Evolutionary conservation across 2,113 vertebrate genomes (phyloP).

Genomic region (Emydocephalus ijimae): DNA sequence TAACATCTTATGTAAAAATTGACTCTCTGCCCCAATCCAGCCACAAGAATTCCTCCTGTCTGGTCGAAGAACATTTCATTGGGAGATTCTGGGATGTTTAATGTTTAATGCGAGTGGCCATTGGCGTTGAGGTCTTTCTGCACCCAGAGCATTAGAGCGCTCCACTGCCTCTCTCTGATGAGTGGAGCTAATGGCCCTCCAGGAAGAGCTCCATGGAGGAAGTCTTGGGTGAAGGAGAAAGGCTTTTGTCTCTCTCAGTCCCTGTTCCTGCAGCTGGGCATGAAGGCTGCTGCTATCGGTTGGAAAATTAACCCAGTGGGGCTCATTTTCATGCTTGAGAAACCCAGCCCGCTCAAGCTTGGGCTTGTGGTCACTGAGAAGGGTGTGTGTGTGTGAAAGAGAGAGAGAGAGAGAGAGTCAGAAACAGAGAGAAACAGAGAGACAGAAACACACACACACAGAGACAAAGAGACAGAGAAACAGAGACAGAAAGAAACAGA

Average conservation of each 20-base stretch:
- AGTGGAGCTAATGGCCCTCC: neutral
- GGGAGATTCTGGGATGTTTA: constrained; percentile 1
- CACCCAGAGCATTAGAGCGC: neutral
- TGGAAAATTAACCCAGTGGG: neutral
- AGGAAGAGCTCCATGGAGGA: neutral
- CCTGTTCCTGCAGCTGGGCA: too few relatives aligned
- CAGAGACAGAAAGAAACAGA: too few relatives aligned
- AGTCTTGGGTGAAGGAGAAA: neutral
- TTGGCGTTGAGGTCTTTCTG: neutral
- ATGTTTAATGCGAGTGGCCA: neutral
- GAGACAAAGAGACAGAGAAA: too few relatives aligned
- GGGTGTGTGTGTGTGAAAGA: too few relatives aligned
- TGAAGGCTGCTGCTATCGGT: too few relatives aligned
- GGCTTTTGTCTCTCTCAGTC: too few relatives aligned
- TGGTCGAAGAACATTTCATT: neutral
- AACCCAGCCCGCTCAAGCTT: neutral
- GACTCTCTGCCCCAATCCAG: neutral
- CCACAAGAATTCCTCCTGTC: neutral
- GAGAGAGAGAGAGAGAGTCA: too few relatives aligned
- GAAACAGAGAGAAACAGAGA: too few relatives aligned
- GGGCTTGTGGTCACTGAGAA: neutral
- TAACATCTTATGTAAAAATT: neutral
- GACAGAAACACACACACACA: too few relatives aligned
- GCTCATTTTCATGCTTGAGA: neutral
- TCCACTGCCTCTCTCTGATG: neutral